A percentile compares a stretch with the other conserved stretches of the same genome.
Evolutionary conservation across 2,113 vertebrate genomes (phyloP).

Genomic region (Perca flavescens): DNA sequence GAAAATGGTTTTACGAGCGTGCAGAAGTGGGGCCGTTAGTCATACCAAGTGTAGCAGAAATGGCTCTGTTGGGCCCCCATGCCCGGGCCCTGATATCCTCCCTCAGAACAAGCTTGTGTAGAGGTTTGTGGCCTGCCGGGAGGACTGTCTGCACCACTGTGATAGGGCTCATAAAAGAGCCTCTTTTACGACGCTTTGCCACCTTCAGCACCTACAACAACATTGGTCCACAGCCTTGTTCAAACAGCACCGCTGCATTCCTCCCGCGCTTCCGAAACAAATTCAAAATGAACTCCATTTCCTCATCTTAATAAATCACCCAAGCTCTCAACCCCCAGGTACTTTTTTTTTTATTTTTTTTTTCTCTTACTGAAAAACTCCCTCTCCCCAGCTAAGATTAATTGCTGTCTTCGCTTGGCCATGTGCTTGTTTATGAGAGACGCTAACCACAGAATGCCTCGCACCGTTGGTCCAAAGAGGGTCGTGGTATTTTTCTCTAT

Average conservation of each 20-base stretch:
- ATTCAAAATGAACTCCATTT: constrained; percentile 83
- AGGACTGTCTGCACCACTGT: constrained; percentile 47
- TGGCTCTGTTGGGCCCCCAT: constrained; percentile 10
- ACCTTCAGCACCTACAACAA: constrained; percentile 85
- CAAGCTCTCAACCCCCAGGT: neutral
- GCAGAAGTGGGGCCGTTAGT: constrained; percentile 47
- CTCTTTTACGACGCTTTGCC: constrained; percentile 79
- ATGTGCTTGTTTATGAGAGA: constrained; percentile 66
- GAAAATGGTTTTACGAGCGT: constrained; percentile 58
- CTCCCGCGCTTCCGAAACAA: constrained; percentile 61
- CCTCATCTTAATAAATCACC: constrained; percentile 86
- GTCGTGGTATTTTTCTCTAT: constrained; percentile 4
- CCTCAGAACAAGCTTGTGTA: constrained; percentile 13
- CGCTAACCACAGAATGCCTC: constrained; percentile 43
- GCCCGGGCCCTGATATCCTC: neutral
- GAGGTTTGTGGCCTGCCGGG: constrained; percentile 36
- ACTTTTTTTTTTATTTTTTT: constrained; percentile 14
- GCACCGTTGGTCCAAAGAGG: constrained; percentile 31
- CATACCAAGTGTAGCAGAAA: constrained; percentile 27
- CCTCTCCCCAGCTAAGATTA: constrained; percentile 59
- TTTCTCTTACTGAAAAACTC: constrained; percentile 46
- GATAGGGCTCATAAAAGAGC: constrained; percentile 78
- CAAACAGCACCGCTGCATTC: constrained; percentile 73
- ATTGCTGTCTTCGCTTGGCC: constrained; percentile 65
- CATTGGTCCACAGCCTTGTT: constrained; percentile 62